Base-by-base conservation (phyloP, 53 echinoderm and acorn worm genomes). In the Mesocentrotus franciscanus region DNA sequence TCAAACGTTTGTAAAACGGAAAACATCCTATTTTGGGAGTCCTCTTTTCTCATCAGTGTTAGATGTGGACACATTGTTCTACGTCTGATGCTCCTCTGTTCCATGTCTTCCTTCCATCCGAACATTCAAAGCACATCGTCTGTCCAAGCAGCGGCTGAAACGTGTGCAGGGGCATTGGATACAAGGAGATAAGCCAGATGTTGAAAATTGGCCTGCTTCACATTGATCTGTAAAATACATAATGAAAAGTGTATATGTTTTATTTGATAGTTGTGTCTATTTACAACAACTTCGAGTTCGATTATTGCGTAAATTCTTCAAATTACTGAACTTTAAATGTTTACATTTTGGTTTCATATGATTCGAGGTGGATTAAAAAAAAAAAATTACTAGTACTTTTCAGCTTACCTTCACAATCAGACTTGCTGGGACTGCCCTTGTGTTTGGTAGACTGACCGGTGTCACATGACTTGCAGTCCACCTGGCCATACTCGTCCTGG, bases 141-240 rank as follows among this genome's bases (percentile, higher is more conserved):
- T 96, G 95, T 71, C 95, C 96, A 93, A 89, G 78, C 91, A 96
- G 85, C 55, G 95, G 95, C 76, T 97, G 97, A 72, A 96, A 97
- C 68, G 94, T 95, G 91, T 92, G 64, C 6, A 84, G 85, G 32
- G 97, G 72, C 97, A 97, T 39, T 26, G 95, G 75, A 85, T 91
- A 56, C 97, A 97, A 18, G 97, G 97, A 32, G 84, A 85, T 1
- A 97, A 78, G 13, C 97, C 97, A 36, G 89, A 87, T 39, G 94
- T 71, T 10, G 97, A 96, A 92, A 94, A 97, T 4, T 90, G 57
- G 6, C 97, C 97, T 8, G 75, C 78, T 15, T 79, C 36, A 35
- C 97, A 97, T 60, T 94, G 94, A 49, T 94, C 97, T 96, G 93
- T 89, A 61, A 42, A 42, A 22, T 22, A 66, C 66, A 66, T 66